Conservation (phyloP, 2,888 invertebrate genomes). For the Furcula furcula region DNA sequence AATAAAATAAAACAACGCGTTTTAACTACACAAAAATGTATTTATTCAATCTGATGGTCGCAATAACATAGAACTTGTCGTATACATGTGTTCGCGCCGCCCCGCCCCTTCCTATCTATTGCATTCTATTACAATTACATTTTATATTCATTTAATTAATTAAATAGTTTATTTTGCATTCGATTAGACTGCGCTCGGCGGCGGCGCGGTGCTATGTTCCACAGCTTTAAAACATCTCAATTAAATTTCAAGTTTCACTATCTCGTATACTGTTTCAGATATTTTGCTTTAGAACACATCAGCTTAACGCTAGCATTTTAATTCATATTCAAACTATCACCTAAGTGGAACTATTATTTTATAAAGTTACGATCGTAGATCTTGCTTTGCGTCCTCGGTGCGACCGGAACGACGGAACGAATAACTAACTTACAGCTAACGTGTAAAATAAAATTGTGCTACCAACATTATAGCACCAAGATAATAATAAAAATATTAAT, state of each 20-base stretch:
- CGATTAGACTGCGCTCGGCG: conserved; percentile 33
- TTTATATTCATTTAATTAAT: conserved; percentile 23
- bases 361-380: conserved; percentile 25
- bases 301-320: conserved; percentile 65
- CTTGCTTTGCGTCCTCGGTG: conserved; percentile 27
- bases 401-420: conserved; percentile 45
- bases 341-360: conserved; percentile 45
- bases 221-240: conserved; percentile 57
- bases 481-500: conserved; percentile 56
- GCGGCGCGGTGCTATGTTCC: conserved; percentile 58
- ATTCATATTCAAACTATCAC: conserved; percentile 52
- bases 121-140: conserved; percentile 30
- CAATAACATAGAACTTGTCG: conserved; percentile 78
- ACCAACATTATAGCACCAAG: conserved; percentile 63
- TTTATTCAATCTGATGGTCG: conserved; percentile 76
- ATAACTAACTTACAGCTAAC: conserved; percentile 38
- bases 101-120: conserved; percentile 34
- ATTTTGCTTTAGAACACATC: conserved; percentile 78
- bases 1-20: conserved; percentile 48
- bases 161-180: conserved; percentile 47
- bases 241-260: conserved; percentile 54
- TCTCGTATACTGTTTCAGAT: conserved; percentile 81
- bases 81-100: conserved; percentile 75
- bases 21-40: conserved; percentile 82
- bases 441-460: conserved; percentile 58